phyloP scores from a whole-genome alignment of 2,888 invertebrate species.

The Hyppa rectilinea region DNA sequence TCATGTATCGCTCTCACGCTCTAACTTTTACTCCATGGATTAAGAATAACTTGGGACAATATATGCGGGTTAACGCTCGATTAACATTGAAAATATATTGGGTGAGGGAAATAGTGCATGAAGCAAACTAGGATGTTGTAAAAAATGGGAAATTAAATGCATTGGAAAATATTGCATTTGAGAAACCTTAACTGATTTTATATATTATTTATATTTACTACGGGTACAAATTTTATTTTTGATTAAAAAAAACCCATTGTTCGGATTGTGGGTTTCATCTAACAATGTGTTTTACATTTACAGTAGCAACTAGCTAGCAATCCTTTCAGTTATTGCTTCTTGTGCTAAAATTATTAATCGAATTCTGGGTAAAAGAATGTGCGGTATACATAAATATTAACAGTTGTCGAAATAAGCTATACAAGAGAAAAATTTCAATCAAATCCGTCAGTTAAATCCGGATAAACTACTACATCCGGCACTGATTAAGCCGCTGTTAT shows the following conservation, averaged over 20 bases:
- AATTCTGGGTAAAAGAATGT: not conserved
- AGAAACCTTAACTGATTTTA: too few relatives aligned
- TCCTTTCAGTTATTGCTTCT: not conserved
- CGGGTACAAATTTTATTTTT: too few relatives aligned
- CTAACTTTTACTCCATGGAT: constrained; percentile 26
- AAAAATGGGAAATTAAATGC: not conserved
- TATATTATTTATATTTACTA: too few relatives aligned
- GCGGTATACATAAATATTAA: too few relatives aligned
- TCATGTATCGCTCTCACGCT: constrained; percentile 21
- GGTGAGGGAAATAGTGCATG: constrained; percentile 10
- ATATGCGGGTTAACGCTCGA: constrained; percentile 7
- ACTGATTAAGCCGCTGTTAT: constrained; percentile 55
- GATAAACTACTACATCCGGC: constrained; percentile 34
- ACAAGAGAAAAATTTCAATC: constrained; percentile 1
- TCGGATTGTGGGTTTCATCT: not conserved
- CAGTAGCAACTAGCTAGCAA: not conserved
- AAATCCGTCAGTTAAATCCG: constrained; percentile 2
- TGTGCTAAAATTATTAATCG: not conserved
- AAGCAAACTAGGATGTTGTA: not conserved
- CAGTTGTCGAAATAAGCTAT: not conserved
- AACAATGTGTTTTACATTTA: not conserved
- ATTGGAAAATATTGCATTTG: too few relatives aligned
- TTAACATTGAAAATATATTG: constrained; percentile 19
- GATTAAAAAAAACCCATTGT: not conserved
- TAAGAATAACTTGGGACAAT: constrained; percentile 11